Percentiles rank a stretch among this genome's conserved stretches.
Evolutionary conservation across 2,113 vertebrate genomes (phyloP).

Genomic region (Ammospiza nelsoni): DNA sequence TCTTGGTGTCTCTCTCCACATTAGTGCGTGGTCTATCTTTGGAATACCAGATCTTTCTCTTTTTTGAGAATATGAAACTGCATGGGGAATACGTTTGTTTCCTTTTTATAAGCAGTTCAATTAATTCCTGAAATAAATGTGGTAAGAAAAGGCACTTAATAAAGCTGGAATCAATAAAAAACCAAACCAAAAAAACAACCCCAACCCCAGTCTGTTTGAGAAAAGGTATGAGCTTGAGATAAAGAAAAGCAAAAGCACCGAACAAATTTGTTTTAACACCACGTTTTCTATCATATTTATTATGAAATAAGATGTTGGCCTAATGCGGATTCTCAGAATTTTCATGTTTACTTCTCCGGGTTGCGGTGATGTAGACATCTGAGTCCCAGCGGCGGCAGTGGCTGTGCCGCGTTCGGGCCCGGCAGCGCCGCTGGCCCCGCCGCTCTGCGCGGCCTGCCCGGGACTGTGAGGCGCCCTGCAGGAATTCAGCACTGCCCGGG

Average conservation of each 20-base stretch:
- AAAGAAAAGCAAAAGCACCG: not conserved
- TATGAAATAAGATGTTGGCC: not conserved
- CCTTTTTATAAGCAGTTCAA: not conserved
- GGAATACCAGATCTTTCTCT: not conserved
- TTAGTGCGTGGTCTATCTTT: not conserved
- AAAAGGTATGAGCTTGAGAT: not conserved
- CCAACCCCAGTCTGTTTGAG: not conserved
- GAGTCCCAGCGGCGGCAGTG: no score
- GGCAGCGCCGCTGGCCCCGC: no score
- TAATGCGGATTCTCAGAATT: not conserved
- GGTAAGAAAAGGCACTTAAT: not conserved
- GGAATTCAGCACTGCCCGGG: no score
- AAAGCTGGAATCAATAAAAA: not conserved
- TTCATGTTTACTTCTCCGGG: no score
- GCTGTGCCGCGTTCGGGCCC: no score
- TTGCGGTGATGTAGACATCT: accelerated
- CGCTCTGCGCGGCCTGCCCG: no score
- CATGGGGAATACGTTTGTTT: not conserved
- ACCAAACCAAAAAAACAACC: not conserved
- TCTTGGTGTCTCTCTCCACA: not conserved
- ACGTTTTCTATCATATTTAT: not conserved
- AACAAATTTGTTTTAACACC: not conserved
- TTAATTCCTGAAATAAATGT: not conserved
- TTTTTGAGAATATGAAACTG: not conserved
- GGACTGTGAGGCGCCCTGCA: accelerated